phyloP scores from a whole-genome alignment of 2,888 invertebrate genomes.

The Sminthurides aquaticus region DNA sequence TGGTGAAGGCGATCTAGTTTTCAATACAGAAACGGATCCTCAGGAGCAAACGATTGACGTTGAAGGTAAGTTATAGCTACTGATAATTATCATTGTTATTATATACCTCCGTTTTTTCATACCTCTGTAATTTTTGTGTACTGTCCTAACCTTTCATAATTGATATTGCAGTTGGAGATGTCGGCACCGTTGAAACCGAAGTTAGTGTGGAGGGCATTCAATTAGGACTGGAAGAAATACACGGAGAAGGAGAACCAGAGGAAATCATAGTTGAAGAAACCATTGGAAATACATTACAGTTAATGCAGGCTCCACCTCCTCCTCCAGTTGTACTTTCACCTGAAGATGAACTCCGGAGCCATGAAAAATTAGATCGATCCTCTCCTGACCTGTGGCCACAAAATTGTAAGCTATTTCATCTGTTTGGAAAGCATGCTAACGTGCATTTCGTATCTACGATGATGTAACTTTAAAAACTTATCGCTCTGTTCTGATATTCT shows the following conservation, averaged over 20 bases:
- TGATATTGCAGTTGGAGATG: conserved; percentile 6
- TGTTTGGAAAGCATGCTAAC: not conserved
- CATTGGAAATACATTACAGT: conserved; percentile 15
- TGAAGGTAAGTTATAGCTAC: conserved; percentile 14
- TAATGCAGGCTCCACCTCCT: conserved; percentile 28
- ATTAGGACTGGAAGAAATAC: conserved; percentile 20
- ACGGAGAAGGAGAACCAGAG: conserved; percentile 24
- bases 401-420: conserved; percentile 64
- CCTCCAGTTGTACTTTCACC: conserved; percentile 33
- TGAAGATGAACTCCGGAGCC: conserved; percentile 72
- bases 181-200: conserved; percentile 22
- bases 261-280: conserved; percentile 26
- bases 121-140: not conserved
- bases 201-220: conserved; percentile 22
- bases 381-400: conserved; percentile 96
- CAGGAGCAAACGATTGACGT: not conserved
- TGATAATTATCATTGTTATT: too few relatives aligned
- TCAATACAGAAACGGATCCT: conserved; percentile 24
- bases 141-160: not conserved
- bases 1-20: conserved; percentile 30
- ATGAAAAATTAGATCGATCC: conserved; percentile 85
- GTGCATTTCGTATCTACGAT: too few relatives aligned
- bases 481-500: conserved; percentile 41
- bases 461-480: not conserved
- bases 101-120: too few relatives aligned